Conservation (phyloP, 1,140 invertebrate species). For the Drosophila malerkotliana region DNA sequence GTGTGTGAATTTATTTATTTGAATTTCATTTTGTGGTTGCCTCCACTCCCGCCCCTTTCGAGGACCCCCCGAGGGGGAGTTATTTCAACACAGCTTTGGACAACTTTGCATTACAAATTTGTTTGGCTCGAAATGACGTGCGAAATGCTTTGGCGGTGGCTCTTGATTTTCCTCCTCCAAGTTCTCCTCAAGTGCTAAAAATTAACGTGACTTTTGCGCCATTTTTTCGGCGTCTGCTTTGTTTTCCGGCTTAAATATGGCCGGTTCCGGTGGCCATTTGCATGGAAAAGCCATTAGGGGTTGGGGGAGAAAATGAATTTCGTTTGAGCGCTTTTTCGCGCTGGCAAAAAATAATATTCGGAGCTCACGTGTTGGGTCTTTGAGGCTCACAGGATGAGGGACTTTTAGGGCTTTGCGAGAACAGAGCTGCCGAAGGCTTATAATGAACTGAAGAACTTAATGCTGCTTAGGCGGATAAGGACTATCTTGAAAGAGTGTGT, state of each 20-base stretch:
- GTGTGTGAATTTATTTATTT: slow-evolving; percentile 76
- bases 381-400: slow-evolving; percentile 7
- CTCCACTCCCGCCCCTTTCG: not conserved
- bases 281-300: slow-evolving; percentile 59
- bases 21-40: slow-evolving; percentile 77
- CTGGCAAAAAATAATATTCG: slow-evolving; percentile 22
- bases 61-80: slow-evolving; percentile 10
- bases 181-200: slow-evolving; percentile 64
- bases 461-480: not conserved
- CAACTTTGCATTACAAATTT: slow-evolving; percentile 78
- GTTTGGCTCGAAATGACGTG: slow-evolving; percentile 58
- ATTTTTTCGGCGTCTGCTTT: slow-evolving; percentile 17
- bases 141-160: slow-evolving; percentile 48
- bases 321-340: slow-evolving; percentile 31
- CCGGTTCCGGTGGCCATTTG: slow-evolving; percentile 51
- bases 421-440: slow-evolving; percentile 4
- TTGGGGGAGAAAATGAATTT: slow-evolving; percentile 41
- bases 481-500: not conserved
- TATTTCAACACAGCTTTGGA: slow-evolving; percentile 65
- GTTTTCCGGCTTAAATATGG: slow-evolving; percentile 5
- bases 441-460: slow-evolving; percentile 26
- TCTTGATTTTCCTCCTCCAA: slow-evolving; percentile 2
- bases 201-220: slow-evolving; percentile 61
- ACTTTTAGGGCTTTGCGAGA: slow-evolving; percentile 14
- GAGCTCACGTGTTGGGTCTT: slow-evolving; percentile 23